Evolutionary conservation across 2,888 invertebrate genomes (phyloP).

Genomic region (Nymphalis c-album): DNA sequence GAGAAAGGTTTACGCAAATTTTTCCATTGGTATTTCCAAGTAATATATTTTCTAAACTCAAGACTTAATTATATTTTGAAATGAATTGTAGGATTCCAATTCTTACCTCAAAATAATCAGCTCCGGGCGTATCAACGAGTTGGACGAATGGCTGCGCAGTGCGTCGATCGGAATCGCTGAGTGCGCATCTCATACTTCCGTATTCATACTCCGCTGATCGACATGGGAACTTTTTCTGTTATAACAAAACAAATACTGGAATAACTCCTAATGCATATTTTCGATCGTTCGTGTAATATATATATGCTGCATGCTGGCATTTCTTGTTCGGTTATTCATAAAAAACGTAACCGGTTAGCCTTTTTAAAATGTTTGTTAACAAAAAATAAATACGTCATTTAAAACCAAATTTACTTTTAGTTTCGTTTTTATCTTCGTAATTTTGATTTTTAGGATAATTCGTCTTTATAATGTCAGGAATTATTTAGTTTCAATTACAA

Average conservation of each 20-base stretch:
- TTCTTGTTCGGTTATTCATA: neutral
- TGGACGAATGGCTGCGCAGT: slow-evolving; percentile 94
- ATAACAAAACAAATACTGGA: slow-evolving; percentile 2
- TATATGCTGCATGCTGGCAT: neutral
- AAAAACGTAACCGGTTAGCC: neutral
- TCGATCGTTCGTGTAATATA: slow-evolving; percentile 14
- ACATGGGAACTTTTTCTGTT: slow-evolving; percentile 92
- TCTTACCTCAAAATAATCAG: slow-evolving; percentile 77
- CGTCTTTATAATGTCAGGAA: too few species aligned
- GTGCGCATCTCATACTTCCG: slow-evolving; percentile 93
- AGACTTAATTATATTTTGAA: too few species aligned
- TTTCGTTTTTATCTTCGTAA: too few species aligned
- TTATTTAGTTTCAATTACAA: too few species aligned
- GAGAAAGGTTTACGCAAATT: too few species aligned
- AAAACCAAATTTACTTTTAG: too few species aligned
- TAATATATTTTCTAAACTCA: too few species aligned
- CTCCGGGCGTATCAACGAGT: slow-evolving; percentile 90
- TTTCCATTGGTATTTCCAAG: too few species aligned
- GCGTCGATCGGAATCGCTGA: slow-evolving; percentile 94
- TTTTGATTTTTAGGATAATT: too few species aligned
- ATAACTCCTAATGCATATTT: slow-evolving; percentile 2
- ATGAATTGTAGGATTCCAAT: too few species aligned
- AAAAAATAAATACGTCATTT: too few species aligned
- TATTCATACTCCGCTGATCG: slow-evolving; percentile 97
- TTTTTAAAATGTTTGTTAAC: slow-evolving; percentile 2